Conservation (phyloP, 2,888 invertebrate genomes). For the Eristalis pertinax region DNA sequence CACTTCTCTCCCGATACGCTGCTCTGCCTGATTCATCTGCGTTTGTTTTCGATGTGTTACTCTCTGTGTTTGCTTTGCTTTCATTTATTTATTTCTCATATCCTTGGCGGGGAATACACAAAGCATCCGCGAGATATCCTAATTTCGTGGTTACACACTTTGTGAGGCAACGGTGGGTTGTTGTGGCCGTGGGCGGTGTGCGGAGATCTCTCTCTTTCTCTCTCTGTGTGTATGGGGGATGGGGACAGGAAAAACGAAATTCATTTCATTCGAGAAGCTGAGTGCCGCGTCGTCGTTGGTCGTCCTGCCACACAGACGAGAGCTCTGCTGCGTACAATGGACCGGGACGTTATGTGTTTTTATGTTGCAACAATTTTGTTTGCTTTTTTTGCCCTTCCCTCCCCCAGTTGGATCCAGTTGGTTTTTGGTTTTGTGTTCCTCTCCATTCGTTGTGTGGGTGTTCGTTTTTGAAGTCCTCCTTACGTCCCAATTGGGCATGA, state of each 20-base stretch:
- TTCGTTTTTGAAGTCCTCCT: constrained; percentile 9
- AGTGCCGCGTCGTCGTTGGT: constrained; percentile 4
- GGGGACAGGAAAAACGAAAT: constrained; percentile 22
- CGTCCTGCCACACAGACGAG: neutral
- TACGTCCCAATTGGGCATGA: constrained; percentile 30
- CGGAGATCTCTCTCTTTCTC: no score
- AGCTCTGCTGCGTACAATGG: constrained; percentile 6
- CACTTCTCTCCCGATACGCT: constrained; percentile 14
- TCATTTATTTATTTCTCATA: constrained; percentile 54
- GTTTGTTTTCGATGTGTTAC: constrained; percentile 24
- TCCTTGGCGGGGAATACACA: constrained; percentile 44
- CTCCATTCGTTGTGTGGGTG: neutral
- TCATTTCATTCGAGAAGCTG: constrained; percentile 20
- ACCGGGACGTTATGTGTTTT: constrained; percentile 37
- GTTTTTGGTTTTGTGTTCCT: neutral
- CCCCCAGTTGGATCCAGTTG: neutral
- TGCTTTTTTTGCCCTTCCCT: neutral
- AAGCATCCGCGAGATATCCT: constrained; percentile 52
- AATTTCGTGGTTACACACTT: constrained; percentile 50
- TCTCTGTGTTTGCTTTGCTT: constrained; percentile 35
- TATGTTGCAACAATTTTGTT: constrained; percentile 34
- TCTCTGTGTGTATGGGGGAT: no score
- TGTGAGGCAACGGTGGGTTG: neutral
- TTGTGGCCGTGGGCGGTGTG: neutral
- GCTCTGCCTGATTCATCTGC: neutral